Percentiles rank a stretch among this genome's conserved stretches.
Evolutionary conservation across 2,113 vertebrate genomes (phyloP).

Genomic region (Bufo bufo): DNA sequence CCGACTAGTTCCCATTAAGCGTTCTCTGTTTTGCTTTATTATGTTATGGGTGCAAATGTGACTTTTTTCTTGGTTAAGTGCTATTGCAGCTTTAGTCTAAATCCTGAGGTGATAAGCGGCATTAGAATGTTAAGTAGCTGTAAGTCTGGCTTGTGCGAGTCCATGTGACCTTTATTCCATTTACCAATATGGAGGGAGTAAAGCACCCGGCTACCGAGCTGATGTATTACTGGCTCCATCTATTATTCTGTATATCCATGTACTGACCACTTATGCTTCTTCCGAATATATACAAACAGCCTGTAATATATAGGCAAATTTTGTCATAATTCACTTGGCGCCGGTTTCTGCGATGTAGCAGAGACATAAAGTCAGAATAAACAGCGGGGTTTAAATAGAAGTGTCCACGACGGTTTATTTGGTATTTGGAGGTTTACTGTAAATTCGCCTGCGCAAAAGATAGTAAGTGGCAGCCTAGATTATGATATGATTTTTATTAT

Average conservation of each 20-base stretch:
- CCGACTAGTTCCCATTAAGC: neutral
- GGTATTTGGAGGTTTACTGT: slow-evolving; percentile 33
- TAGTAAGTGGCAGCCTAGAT: slow-evolving; percentile 32
- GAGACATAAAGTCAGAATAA: slow-evolving; percentile 31
- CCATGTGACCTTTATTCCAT: slow-evolving; percentile 20
- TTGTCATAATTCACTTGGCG: slow-evolving; percentile 39
- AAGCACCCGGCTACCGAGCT: neutral
- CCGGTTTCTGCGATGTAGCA: neutral
- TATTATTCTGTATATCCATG: neutral
- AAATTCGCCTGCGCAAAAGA: slow-evolving; percentile 1
- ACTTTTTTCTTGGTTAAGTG: slow-evolving; percentile 18
- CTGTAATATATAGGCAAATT: slow-evolving; percentile 21
- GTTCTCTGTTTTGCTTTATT: neutral
- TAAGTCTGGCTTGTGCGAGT: neutral
- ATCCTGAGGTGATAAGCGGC: slow-evolving; percentile 6
- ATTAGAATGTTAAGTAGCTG: slow-evolving; percentile 47
- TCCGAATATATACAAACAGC: neutral
- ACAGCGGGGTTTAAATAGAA: slow-evolving; percentile 14
- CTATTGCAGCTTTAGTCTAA: slow-evolving; percentile 3
- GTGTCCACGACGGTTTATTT: neutral
- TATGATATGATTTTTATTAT: slow-evolving; percentile 37
- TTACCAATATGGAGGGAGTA: neutral
- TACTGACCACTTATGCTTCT: slow-evolving; percentile 8
- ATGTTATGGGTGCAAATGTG: neutral
- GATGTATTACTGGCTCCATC: neutral